Conservation (phyloP, 2,113 vertebrate species). For the Leptodactylus fuscus region DNA sequence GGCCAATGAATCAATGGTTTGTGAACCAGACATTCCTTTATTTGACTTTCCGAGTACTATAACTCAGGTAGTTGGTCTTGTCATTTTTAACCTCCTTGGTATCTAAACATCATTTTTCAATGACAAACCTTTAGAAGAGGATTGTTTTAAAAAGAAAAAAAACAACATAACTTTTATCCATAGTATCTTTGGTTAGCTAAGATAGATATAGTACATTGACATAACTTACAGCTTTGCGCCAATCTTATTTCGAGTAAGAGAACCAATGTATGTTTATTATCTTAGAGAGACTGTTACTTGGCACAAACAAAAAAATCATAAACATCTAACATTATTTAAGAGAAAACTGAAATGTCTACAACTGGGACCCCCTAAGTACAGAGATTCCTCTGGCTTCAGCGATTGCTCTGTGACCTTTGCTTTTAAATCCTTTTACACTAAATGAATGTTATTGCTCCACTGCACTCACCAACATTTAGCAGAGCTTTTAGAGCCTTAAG, state of each 20-base stretch:
- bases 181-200: background rate
- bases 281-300: background rate
- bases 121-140: background rate
- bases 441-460: background rate
- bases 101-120: conserved; percentile 1
- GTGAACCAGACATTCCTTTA: conserved; percentile 2
- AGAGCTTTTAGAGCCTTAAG: background rate
- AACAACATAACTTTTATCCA: too few relatives aligned
- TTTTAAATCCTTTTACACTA: conserved; percentile 15
- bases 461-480: conserved; percentile 29
- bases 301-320: background rate
- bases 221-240: background rate
- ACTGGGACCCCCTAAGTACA: background rate
- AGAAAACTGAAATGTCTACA: background rate
- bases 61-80: background rate
- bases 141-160: too few relatives aligned
- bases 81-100: conserved; percentile 21
- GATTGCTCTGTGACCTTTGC: conserved; percentile 29
- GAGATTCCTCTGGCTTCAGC: background rate
- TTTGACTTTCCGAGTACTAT: background rate
- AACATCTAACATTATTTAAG: background rate
- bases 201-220: background rate
- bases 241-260: background rate
- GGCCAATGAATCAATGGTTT: conserved; percentile 34
- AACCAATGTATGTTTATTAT: background rate